Evolutionary conservation across 2,797 vertebrate genomes (phyloP).

Genomic region (Hoplostethus mediterraneus): DNA sequence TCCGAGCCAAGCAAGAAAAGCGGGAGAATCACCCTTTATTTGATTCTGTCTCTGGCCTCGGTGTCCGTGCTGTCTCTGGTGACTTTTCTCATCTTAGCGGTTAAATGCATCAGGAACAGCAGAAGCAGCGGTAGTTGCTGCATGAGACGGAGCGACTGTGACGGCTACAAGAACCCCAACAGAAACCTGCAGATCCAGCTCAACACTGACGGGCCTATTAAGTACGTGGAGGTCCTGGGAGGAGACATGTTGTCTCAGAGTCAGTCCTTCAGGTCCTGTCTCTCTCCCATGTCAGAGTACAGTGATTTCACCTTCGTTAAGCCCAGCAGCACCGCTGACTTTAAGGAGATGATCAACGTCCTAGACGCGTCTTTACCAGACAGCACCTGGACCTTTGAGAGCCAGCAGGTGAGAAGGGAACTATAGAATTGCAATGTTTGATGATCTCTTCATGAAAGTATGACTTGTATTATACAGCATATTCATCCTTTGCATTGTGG

Average conservation of each 20-base stretch:
- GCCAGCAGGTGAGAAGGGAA: constrained; percentile 76
- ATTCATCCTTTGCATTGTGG: too few relatives aligned
- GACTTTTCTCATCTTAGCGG: constrained; percentile 77
- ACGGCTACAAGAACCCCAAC: constrained; percentile 81
- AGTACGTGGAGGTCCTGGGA: constrained; percentile 85
- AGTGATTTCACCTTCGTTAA: constrained; percentile 84
- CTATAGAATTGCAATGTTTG: not conserved
- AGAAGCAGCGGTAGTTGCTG: constrained; percentile 72
- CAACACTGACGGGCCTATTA: constrained; percentile 84
- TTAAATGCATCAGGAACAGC: constrained; percentile 78
- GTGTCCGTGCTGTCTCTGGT: constrained; percentile 78
- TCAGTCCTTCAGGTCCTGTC: constrained; percentile 84
- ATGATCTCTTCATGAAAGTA: not conserved
- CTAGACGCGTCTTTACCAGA: constrained; percentile 80
- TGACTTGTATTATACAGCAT: not conserved
- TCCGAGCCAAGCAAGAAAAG: constrained; percentile 68
- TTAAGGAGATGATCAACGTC: constrained; percentile 79
- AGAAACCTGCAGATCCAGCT: constrained; percentile 85
- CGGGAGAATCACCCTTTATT: constrained; percentile 76
- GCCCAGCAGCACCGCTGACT: constrained; percentile 82
- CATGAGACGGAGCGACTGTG: constrained; percentile 67
- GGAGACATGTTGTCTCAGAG: constrained; percentile 84
- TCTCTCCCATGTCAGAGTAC: constrained; percentile 85
- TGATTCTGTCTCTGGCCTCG: constrained; percentile 79
- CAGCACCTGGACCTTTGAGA: constrained; percentile 81